Evolutionary conservation across 30 jellyfish, hydroid and myxozoan species (phyloP).

Genomic region (Hydractinia symbiolongicarpus): DNA sequence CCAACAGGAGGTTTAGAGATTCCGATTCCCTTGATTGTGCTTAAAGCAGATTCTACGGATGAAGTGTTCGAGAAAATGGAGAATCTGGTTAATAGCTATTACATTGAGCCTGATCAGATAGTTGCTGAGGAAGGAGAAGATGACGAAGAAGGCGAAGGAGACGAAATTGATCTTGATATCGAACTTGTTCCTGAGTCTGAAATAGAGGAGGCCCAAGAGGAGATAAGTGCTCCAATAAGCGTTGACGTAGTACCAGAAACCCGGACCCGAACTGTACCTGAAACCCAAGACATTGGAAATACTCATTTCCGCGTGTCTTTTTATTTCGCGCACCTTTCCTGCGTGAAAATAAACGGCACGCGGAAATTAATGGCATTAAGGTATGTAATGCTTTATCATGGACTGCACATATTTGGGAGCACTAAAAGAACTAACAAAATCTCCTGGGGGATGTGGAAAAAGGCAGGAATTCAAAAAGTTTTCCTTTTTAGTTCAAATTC

Average conservation of each 20-base stretch:
- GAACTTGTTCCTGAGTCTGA: constrained; percentile 13
- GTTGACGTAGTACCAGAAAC: constrained; percentile 14
- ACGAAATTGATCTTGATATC: background rate
- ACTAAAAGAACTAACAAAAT: no score
- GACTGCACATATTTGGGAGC: background rate
- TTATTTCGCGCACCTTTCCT: no score
- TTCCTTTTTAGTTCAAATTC: no score
- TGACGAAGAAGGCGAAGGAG: background rate
- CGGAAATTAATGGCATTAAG: no score
- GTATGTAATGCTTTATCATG: background rate
- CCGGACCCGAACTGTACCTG: constrained; percentile 9
- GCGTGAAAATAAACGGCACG: no score
- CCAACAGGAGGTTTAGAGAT: no score
- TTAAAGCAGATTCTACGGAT: constrained; percentile 18
- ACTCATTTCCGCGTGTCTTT: no score
- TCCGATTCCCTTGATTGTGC: constrained; percentile 16
- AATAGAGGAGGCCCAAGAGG: constrained; percentile 7
- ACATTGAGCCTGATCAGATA: constrained; percentile 18
- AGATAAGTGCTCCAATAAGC: background rate
- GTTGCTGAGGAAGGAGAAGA: constrained; percentile 19
- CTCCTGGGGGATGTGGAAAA: no score
- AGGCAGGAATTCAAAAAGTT: no score
- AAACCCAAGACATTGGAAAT: constrained; percentile 6
- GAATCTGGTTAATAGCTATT: constrained; percentile 13
- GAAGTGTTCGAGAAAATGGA: constrained; percentile 16